These are phyloP conservation scores for Pantala flavescens DNA, from an alignment of 1,140 invertebrate species.

Conservation along the genomic window DNA sequence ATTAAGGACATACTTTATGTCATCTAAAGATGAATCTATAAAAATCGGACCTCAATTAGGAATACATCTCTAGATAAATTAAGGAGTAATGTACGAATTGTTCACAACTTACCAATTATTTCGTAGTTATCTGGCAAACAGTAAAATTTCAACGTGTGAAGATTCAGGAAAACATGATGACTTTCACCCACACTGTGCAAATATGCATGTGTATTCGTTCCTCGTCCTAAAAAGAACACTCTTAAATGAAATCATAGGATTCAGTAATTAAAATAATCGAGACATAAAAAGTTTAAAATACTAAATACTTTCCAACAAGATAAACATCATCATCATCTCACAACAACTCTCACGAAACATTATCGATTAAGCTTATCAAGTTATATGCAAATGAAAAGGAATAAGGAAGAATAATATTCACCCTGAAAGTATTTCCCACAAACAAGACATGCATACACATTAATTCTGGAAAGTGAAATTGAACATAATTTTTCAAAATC, in stretches of 20 bases:
- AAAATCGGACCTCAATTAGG: constrained; percentile 24
- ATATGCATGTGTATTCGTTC: constrained; percentile 96
- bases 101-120: constrained; percentile 71
- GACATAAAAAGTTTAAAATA: no score
- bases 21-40: constrained; percentile 91
- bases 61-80: constrained; percentile 17
- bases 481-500: constrained; percentile 99
- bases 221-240: constrained; percentile 59
- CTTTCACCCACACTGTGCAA: constrained; percentile 95
- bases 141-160: constrained; percentile 96
- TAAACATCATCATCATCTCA: no score
- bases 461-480: constrained; percentile 93
- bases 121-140: constrained; percentile 99
- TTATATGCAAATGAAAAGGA: no score
- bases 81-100: constrained; percentile 19
- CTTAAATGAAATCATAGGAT: no score
- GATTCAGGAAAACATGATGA: constrained; percentile 97
- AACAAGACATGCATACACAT: constrained; percentile 99
- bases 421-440: constrained; percentile 99
- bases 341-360: no score
- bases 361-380: no score
- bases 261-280: no score
- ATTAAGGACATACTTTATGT: constrained; percentile 98
- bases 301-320: no score
- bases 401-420: constrained; percentile 29